Base-by-base conservation (phyloP, 2,797 vertebrate species). In the Manis crassicaudata region DNA sequence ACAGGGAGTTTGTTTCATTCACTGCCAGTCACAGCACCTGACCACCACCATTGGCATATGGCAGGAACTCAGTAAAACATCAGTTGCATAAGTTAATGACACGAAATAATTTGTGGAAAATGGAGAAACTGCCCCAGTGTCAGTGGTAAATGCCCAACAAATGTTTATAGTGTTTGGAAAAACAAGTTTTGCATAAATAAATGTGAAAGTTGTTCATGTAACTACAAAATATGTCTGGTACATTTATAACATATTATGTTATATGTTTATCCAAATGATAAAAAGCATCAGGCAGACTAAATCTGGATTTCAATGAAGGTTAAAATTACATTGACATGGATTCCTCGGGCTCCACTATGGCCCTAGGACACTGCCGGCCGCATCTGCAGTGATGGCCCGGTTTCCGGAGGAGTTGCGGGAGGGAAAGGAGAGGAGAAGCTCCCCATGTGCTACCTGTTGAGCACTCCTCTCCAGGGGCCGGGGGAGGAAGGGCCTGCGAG, bases 231-330 rank as follows among this genome's bases (percentile, higher is more conserved):
- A 83, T 67, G 25, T 7, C 72, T 95, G 27, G 7, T 65, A 96
- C 60, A 62, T 23, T 86, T 92, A 88, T 46, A 50, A 23, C 5
- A 90, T 94, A n/a, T 52, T 88, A 76, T 65, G 62, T 75, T 92
- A 94, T 92, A n/a, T 58, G 96, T 96, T 94, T 94, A 75, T 75
- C 50, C 63, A 72, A 72, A 76, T 5, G 58, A 40, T 21, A 79
- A 80, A 29, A 96, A 95, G 23, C 10, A 83, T 23, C 90, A 63
- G 13, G 4, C 88, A 85, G 63, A 95, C 9, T 32, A 70, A 52
- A 50, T 90, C 95, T 94, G 17, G 73, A 89, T 50, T 96, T 82
- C 81, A 83, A 90, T 25, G 13, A 93, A 43, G 43, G 27, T 80
- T 97, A 43, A 94, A 94, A 94, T 80, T 82, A 95, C 46, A 46